phyloP scores from a whole-genome alignment of 2,888 invertebrate species.

The Exephanes ischioxanthus region DNA sequence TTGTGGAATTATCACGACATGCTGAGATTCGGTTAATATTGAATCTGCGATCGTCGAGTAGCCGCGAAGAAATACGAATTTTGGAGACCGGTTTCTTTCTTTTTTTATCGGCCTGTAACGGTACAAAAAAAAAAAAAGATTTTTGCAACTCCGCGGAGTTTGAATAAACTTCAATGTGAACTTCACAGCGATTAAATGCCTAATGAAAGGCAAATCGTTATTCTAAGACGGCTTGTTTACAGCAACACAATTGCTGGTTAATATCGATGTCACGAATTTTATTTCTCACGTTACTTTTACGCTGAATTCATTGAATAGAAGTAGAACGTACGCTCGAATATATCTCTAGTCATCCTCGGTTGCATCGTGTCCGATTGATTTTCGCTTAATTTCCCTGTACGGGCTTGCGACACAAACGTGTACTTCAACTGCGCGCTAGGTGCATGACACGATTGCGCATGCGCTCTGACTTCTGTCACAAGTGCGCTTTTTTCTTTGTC shows the following conservation, averaged over 20 bases:
- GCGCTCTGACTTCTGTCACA: background rate
- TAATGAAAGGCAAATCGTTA: background rate
- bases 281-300: too few relatives aligned
- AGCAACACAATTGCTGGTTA: background rate
- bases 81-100: background rate
- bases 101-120: background rate
- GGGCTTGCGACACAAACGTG: conserved; percentile 5
- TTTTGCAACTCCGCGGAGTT: background rate
- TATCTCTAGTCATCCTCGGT: too few relatives aligned
- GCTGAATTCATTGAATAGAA: too few relatives aligned
- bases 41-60: background rate
- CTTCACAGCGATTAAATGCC: background rate
- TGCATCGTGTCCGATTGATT: too few relatives aligned
- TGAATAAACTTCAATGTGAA: background rate
- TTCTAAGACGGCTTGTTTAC: conserved; percentile 3
- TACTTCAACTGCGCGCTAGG: conserved; percentile 5
- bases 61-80: background rate
- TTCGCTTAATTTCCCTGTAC: background rate
- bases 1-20: background rate
- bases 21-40: background rate
- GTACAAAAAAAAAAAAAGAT: background rate
- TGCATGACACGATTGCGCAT: background rate
- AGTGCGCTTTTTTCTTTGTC: background rate
- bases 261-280: too few relatives aligned
- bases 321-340: too few relatives aligned